A percentile compares a stretch with the other conserved stretches of the same genome.
Evolutionary conservation across 2,797 vertebrate genomes (phyloP).

Genomic region (Danio kyathit): DNA sequence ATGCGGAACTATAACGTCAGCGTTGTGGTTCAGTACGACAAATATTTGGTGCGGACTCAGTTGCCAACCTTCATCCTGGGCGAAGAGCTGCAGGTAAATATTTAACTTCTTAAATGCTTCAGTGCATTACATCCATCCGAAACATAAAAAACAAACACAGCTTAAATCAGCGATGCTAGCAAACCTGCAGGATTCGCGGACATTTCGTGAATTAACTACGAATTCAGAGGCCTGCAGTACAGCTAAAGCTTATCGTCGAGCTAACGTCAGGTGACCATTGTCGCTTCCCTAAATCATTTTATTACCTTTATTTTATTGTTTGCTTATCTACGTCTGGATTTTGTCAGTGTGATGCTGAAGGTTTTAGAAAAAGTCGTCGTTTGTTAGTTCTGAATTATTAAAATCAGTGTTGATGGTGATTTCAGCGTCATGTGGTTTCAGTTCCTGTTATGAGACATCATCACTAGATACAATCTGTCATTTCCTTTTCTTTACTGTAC

Average conservation of each 20-base stretch:
- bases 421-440: slow-evolving; percentile 56
- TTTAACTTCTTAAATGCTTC: slow-evolving; percentile 22
- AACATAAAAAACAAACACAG: background rate
- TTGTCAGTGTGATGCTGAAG: background rate
- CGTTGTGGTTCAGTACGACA: slow-evolving; percentile 40
- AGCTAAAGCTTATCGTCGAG: slow-evolving; percentile 24
- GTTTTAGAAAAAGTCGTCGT: background rate
- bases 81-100: slow-evolving; percentile 60
- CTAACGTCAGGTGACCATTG: slow-evolving; percentile 49
- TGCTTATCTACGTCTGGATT: background rate
- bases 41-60: slow-evolving; percentile 54
- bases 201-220: background rate
- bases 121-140: background rate
- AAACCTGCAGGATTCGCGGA: background rate
- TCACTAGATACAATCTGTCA: background rate
- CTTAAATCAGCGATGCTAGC: background rate
- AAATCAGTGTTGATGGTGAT: slow-evolving; percentile 13
- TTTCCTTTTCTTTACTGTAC: background rate
- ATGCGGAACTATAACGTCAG: slow-evolving; percentile 54
- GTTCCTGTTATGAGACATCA: slow-evolving; percentile 42
- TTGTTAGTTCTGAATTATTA: background rate
- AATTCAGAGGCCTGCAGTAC: slow-evolving; percentile 19
- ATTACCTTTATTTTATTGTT: background rate
- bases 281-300: background rate
- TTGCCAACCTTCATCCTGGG: slow-evolving; percentile 60